These are phyloP conservation scores for Apeltes quadracus DNA, from an alignment of 2,113 vertebrate genomes.

Conservation along the genomic window DNA sequence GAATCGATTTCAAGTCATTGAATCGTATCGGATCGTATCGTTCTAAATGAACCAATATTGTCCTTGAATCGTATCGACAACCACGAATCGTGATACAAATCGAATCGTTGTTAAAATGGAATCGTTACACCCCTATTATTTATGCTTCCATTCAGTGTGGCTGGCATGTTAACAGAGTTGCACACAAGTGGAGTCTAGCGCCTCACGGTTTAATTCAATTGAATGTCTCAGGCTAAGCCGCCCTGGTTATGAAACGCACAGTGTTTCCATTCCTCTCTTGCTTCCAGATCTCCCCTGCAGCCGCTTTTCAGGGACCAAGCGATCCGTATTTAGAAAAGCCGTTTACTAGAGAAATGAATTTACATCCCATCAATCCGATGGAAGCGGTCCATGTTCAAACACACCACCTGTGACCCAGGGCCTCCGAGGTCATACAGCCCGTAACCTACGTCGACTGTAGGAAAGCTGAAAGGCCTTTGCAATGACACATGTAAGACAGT, in stretches of 20 bases:
- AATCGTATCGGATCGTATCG: too few relatives aligned
- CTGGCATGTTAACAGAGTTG: too few relatives aligned
- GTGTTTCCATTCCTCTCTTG: neutral
- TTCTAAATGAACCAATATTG: too few relatives aligned
- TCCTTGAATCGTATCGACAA: too few relatives aligned
- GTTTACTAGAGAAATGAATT: conserved; percentile 72
- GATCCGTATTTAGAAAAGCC: conserved; percentile 55
- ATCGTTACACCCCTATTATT: too few relatives aligned
- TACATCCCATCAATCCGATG: conserved; percentile 59
- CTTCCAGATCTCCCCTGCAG: conserved; percentile 45
- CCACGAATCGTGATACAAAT: too few relatives aligned
- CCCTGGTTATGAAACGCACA: too few relatives aligned
- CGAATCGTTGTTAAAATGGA: too few relatives aligned
- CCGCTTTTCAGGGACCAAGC: conserved; percentile 34
- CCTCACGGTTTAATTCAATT: neutral
- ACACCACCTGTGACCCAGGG: conserved; percentile 54
- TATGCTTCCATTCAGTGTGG: neutral
- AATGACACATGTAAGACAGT: neutral
- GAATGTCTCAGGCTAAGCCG: neutral
- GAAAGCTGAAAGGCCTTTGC: neutral
- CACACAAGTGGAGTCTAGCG: neutral
- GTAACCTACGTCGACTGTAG: conserved; percentile 1
- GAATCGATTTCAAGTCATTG: too few relatives aligned
- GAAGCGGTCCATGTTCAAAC: conserved; percentile 70
- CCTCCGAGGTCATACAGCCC: conserved; percentile 18